phyloP scores from a whole-genome alignment of 2,888 invertebrate genomes.

The Amphipyra berbera region DNA sequence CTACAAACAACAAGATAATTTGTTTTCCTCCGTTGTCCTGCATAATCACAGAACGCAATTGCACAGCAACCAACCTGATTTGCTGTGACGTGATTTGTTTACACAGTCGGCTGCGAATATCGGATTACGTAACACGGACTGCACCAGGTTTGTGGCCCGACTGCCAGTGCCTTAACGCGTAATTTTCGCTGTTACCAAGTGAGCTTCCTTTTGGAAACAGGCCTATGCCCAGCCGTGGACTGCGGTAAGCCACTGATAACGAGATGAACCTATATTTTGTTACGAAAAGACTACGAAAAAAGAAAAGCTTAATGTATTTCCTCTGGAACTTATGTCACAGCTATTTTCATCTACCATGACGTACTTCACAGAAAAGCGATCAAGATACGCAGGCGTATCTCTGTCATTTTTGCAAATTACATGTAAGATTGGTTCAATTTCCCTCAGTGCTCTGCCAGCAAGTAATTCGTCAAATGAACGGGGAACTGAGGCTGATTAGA shows the following conservation, averaged over 20 bases:
- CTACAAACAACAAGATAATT: neutral
- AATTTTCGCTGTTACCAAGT: too few relatives aligned
- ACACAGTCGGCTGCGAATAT: neutral
- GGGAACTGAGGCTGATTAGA: conserved; percentile 42
- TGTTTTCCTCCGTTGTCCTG: neutral
- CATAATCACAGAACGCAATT: neutral
- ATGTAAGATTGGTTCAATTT: conserved; percentile 22
- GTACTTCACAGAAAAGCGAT: conserved; percentile 24
- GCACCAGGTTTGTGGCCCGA: neutral
- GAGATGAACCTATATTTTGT: too few relatives aligned
- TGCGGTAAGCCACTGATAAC: too few relatives aligned
- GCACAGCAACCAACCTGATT: neutral
- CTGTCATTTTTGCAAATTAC: conserved; percentile 30
- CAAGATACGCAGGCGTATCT: conserved; percentile 16
- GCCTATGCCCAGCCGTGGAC: too few relatives aligned
- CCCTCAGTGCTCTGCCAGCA: conserved; percentile 19
- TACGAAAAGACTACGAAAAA: neutral
- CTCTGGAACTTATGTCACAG: conserved; percentile 3
- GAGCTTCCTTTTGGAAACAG: neutral
- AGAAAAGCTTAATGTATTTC: neutral
- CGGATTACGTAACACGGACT: neutral
- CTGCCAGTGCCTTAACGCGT: too few relatives aligned
- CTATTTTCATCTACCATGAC: conserved; percentile 30
- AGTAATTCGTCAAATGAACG: conserved; percentile 41
- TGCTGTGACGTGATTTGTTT: neutral